Percentiles rank a stretch among this genome's conserved stretches.
These are phyloP conservation scores for Desoria tigrina DNA, from an alignment of 2,888 invertebrate genomes.

Conservation along the genomic window DNA sequence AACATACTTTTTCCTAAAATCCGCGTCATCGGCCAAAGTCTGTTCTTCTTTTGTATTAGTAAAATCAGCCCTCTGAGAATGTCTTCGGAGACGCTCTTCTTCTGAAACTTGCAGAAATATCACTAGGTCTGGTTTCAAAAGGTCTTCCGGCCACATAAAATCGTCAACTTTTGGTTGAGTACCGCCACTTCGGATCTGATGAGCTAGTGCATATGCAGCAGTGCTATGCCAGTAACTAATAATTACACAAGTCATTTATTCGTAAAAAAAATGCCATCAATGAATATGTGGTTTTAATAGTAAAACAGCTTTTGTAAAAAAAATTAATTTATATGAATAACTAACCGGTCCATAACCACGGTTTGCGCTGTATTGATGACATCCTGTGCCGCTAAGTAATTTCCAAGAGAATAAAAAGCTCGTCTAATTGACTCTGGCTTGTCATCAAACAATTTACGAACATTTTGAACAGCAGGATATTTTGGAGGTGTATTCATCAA, in stretches of 20 bases:
- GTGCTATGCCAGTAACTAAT: conserved; percentile 61
- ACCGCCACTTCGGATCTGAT: conserved; percentile 50
- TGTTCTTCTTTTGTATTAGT: conserved; percentile 49
- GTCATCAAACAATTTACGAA: conserved; percentile 56
- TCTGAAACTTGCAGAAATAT: conserved; percentile 58
- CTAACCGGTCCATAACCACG: conserved; percentile 59
- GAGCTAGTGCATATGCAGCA: conserved; percentile 58
- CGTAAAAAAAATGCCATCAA: background rate
- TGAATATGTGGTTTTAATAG: too few relatives aligned
- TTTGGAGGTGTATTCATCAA: conserved; percentile 57
- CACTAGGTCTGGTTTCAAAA: conserved; percentile 59
- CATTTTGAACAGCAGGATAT: conserved; percentile 21
- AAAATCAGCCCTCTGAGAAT: conserved; percentile 35
- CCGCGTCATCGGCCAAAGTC: conserved; percentile 36
- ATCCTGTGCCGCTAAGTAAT: conserved; percentile 59
- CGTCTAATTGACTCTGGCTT: conserved; percentile 55
- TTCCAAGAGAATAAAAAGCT: conserved; percentile 59
- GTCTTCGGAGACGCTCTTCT: conserved; percentile 56
- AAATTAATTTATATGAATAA: background rate
- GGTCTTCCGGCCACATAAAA: conserved; percentile 59
- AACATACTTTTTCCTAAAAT: conserved; percentile 44
- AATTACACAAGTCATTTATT: background rate
- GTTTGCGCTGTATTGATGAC: conserved; percentile 56
- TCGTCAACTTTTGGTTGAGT: conserved; percentile 51
- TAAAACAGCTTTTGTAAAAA: background rate